Percentiles rank a stretch among this genome's conserved stretches.
These are phyloP conservation scores for Heteractis magnifica DNA, from an alignment of 92 coral and sea anemone genomes.

Conservation along the genomic window DNA sequence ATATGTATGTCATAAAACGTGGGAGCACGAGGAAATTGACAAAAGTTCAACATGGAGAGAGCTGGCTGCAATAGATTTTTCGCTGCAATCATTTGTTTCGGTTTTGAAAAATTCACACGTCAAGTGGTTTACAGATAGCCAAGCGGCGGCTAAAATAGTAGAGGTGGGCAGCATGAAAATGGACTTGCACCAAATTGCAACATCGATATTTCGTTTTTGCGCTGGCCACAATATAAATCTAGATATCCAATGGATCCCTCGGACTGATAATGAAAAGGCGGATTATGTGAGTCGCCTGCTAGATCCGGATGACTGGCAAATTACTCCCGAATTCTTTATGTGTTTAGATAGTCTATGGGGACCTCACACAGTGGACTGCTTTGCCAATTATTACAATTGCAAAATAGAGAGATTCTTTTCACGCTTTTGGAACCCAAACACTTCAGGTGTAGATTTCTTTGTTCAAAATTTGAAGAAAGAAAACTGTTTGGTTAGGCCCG, in stretches of 20 bases:
- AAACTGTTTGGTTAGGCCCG: conserved; percentile 34
- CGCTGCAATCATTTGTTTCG: conserved; percentile 30
- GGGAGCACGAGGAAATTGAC: conserved; percentile 21
- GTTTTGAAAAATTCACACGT: conserved; percentile 13
- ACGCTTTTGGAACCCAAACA: background rate
- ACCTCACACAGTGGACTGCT: background rate
- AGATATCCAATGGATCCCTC: conserved; percentile 63
- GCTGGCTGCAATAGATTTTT: conserved; percentile 29
- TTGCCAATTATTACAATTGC: no score
- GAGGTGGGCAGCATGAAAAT: conserved; percentile 56
- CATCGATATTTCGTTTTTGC: conserved; percentile 38
- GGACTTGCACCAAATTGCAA: conserved; percentile 37
- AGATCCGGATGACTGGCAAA: conserved; percentile 63
- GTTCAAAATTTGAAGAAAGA: background rate
- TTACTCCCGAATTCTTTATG: conserved; percentile 22
- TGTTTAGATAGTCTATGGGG: conserved; percentile 23
- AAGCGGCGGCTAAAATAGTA: conserved; percentile 49
- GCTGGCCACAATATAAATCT: conserved; percentile 15
- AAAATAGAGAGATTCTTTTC: background rate
- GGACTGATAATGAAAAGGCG: conserved; percentile 22
- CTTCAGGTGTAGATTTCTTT: background rate
- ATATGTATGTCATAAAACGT: conserved; percentile 15
- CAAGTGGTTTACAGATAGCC: conserved; percentile 47
- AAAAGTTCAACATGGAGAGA: conserved; percentile 54
- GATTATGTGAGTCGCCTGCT: background rate